Conservation (phyloP, 2,888 invertebrate species). For the Xiphydria camelus region DNA sequence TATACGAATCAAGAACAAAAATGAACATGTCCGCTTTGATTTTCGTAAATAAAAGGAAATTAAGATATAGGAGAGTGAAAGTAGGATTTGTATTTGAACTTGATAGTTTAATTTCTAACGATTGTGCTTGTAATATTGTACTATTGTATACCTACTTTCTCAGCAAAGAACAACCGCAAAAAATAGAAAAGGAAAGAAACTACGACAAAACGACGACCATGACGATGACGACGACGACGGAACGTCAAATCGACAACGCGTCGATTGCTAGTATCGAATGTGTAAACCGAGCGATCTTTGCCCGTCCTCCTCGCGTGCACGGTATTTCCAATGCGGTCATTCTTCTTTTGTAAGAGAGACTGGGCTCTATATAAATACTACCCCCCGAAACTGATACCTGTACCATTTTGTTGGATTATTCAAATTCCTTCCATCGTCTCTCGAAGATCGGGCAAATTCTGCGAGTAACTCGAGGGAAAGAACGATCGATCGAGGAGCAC, state of each 20-base stretch:
- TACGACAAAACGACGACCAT: no score
- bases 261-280: constrained; percentile 53
- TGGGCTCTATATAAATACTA: constrained; percentile 58
- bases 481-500: no score
- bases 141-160: constrained; percentile 54
- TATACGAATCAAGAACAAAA: constrained; percentile 42
- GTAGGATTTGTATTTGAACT: constrained; percentile 58
- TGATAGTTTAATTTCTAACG: constrained; percentile 55
- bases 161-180: constrained; percentile 39
- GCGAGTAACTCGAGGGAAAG: constrained; percentile 40
- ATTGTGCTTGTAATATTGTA: constrained; percentile 55
- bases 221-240: no score
- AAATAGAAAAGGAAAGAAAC: constrained; percentile 22
- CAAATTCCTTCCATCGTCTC: constrained; percentile 23
- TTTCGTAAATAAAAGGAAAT: constrained; percentile 46
- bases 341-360: constrained; percentile 57
- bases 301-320: constrained; percentile 50
- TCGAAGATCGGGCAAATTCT: constrained; percentile 38
- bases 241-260: constrained; percentile 48
- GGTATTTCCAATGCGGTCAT: constrained; percentile 56
- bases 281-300: constrained; percentile 50
- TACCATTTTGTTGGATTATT: constrained; percentile 52
- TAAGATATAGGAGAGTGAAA: constrained; percentile 52
- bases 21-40: constrained; percentile 52
- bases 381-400: constrained; percentile 53